Percentiles rank a stretch among this genome's conserved stretches.
Conservation (phyloP, 2,888 invertebrate genomes). For the Parelbella ahira region DNA sequence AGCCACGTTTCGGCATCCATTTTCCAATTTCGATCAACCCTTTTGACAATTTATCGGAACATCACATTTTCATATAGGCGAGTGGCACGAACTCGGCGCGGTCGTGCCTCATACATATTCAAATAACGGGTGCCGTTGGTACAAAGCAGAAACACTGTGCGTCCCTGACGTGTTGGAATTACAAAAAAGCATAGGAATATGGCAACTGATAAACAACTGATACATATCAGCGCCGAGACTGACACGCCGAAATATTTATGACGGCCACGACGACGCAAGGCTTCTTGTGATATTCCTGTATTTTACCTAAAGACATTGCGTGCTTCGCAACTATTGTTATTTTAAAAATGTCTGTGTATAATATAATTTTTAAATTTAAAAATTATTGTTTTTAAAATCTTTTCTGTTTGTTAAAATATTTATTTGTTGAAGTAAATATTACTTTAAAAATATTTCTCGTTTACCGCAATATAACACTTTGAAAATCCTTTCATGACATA, state of each 20-base stretch:
- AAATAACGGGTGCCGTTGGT: constrained; percentile 57
- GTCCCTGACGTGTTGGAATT: constrained; percentile 68
- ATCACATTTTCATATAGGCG: constrained; percentile 75
- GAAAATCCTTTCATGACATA: too few relatives aligned
- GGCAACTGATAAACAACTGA: constrained; percentile 54
- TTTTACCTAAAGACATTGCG: too few relatives aligned
- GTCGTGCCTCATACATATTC: constrained; percentile 73
- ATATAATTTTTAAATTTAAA: too few relatives aligned
- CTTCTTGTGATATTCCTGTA: too few relatives aligned
- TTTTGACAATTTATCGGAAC: constrained; percentile 78
- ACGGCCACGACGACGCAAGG: too few relatives aligned
- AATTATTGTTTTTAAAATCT: too few relatives aligned
- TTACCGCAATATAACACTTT: too few relatives aligned
- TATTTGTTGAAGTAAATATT: too few relatives aligned
- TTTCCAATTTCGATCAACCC: constrained; percentile 71
- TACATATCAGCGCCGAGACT: constrained; percentile 38
- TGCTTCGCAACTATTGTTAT: too few relatives aligned
- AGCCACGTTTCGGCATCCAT: constrained; percentile 49
- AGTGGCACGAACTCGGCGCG: constrained; percentile 56
- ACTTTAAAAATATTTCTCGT: too few relatives aligned
- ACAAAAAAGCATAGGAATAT: constrained; percentile 59
- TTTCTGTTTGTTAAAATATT: too few relatives aligned
- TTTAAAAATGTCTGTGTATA: too few relatives aligned
- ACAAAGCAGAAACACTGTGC: constrained; percentile 70
- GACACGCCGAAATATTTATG: constrained; percentile 11